Conservation (phyloP, 2,888 invertebrate species). For the Melipona bicolor region DNA sequence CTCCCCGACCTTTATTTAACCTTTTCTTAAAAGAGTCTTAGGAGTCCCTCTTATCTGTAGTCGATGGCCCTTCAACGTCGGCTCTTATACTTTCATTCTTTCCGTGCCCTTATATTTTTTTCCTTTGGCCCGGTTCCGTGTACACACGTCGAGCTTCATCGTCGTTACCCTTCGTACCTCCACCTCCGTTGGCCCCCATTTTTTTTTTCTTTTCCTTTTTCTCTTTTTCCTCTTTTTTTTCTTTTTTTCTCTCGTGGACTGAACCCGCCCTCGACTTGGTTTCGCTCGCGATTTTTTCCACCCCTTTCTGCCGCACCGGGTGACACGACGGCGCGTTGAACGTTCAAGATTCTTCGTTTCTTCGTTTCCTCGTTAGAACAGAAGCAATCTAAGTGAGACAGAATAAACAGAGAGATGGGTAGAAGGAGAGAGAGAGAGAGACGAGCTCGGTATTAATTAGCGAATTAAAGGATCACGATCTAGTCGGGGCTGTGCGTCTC, state of each 20-base stretch:
- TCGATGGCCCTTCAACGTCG: slow-evolving; percentile 77
- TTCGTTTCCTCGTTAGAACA: slow-evolving; percentile 71
- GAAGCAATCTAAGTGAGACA: slow-evolving; percentile 11
- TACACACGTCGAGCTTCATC: slow-evolving; percentile 74
- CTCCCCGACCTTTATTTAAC: slow-evolving; percentile 80
- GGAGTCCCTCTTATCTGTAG: slow-evolving; percentile 73
- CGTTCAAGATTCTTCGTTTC: slow-evolving; percentile 73
- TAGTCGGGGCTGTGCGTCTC: slow-evolving; percentile 45
- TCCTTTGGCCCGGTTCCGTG: slow-evolving; percentile 68
- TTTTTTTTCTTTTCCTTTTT: neutral
- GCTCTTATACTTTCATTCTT: slow-evolving; percentile 73
- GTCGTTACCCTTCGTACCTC: slow-evolving; percentile 50
- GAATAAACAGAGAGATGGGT: neutral
- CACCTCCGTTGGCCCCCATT: slow-evolving; percentile 40
- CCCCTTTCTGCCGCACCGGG: slow-evolving; percentile 25
- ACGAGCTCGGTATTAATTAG: slow-evolving; percentile 78
- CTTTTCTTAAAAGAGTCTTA: slow-evolving; percentile 81
- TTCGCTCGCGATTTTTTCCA: slow-evolving; percentile 48
- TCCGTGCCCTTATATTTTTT: slow-evolving; percentile 70
- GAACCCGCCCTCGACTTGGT: slow-evolving; percentile 47
- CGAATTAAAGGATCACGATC: slow-evolving; percentile 78
- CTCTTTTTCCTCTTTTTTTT: no score
- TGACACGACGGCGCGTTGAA: slow-evolving; percentile 46
- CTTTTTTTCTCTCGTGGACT: neutral
- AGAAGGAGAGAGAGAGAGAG: neutral